Evolutionary conservation across 2,113 vertebrate species (phyloP).

Genomic region (Catharus bicknelli): DNA sequence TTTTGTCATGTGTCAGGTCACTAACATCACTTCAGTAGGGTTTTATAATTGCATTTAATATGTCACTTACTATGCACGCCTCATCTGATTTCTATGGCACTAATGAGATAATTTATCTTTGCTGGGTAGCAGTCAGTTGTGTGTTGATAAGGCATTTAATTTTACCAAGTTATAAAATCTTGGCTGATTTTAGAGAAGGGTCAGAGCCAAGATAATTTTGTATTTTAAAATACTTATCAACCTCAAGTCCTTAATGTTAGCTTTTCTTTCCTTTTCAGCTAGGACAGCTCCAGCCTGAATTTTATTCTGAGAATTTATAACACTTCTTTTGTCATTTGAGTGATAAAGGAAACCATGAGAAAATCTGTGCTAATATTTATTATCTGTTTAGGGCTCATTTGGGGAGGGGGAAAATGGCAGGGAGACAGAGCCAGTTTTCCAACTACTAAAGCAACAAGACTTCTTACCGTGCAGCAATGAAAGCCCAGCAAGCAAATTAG

Average conservation of each 20-base stretch:
- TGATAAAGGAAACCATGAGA: not conserved
- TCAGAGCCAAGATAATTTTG: not conserved
- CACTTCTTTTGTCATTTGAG: not conserved
- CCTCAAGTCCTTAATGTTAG: not conserved
- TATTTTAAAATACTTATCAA: slow-evolving; percentile 23
- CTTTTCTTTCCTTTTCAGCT: not conserved
- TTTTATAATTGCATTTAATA: slow-evolving; percentile 65
- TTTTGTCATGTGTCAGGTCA: slow-evolving; percentile 52
- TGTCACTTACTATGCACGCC: slow-evolving; percentile 47
- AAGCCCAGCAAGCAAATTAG: not conserved
- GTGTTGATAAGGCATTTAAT: slow-evolving; percentile 47
- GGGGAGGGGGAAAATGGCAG: not conserved
- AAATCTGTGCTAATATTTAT: not conserved
- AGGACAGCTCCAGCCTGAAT: not conserved
- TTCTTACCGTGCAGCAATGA: not conserved
- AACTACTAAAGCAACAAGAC: not conserved
- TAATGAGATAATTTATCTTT: slow-evolving; percentile 61
- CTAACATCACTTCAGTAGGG: slow-evolving; percentile 53
- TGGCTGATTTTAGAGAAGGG: slow-evolving; percentile 16
- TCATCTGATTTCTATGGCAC: slow-evolving; percentile 55
- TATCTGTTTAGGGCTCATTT: not conserved
- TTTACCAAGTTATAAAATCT: slow-evolving; percentile 31
- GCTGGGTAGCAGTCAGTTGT: slow-evolving; percentile 38
- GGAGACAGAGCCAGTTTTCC: not conserved
- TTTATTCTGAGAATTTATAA: not conserved